Evolutionary conservation across 2,113 vertebrate species (phyloP), one percentile per base, ranked within the genome.

Genomic region (Taurulus bubalis): DNA sequence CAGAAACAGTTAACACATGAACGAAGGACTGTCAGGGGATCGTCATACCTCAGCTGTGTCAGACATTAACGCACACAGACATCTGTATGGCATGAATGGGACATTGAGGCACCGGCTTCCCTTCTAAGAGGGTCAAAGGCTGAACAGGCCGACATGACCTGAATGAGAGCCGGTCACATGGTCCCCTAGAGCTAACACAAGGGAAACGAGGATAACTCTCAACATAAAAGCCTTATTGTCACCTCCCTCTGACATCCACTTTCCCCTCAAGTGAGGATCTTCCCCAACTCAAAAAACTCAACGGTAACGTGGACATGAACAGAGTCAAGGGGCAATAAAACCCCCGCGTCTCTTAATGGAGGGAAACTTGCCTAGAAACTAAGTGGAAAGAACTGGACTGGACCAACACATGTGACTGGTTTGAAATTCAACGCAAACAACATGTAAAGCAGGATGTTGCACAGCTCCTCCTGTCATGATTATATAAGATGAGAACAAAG

Each of bases 111-210:
- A 74, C 59, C 8, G 15, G 69, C 71, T 82, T 71, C 79, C 51
- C 51, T 70, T 63, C 77, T 81, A 73, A 82, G 80, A 90, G 80
- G 88, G 91, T 89, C 89, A 85, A 83, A 86, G 79, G 84, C 90
- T 86, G 88, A 87, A 69, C 88, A 49, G 84, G 82, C 79, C 56
- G 60, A 89, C 86, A 86, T 93, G 91, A 93, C 91, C 90, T 92
- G 91, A 92, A 94, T 92, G 90, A 80, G 79, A 82, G 70, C 71
- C 47, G 84, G 91, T 95, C 92, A 94, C 93, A 91, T 94, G 94
- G 82, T 89, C 51, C 89, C 93, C 92, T 83, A 89, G 60, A 91
- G 92, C 89, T 11, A 87, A 91, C 82, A 80, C 87, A 87, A 77
- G 85, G 55, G 73, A 40, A 83, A 65, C 12, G 82, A 86, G 87